These are phyloP conservation scores for Lepidurus couesii DNA, from an alignment of 1,140 invertebrate genomes.

Conservation along the genomic window DNA sequence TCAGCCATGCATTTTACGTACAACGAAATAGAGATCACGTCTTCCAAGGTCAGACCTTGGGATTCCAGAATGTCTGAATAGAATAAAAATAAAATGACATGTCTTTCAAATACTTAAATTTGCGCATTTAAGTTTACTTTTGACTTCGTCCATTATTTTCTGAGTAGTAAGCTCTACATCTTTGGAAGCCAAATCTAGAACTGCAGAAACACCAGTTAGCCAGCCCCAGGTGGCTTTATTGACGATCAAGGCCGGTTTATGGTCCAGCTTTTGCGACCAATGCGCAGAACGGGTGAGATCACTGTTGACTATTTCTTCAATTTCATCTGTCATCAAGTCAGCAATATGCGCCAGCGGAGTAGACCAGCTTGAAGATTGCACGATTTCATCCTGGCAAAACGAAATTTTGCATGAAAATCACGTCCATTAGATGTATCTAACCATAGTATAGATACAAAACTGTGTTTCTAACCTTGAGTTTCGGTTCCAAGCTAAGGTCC, in stretches of 20 bases:
- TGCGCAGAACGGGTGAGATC: not conserved
- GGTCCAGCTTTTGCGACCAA: not conserved
- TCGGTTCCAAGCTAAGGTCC: constrained; percentile 50
- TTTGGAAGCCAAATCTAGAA: not conserved
- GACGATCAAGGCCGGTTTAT: not conserved
- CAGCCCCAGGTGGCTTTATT: not conserved
- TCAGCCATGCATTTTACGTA: constrained; percentile 75
- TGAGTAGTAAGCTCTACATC: not conserved
- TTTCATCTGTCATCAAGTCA: constrained; percentile 23
- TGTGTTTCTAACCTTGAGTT: not conserved
- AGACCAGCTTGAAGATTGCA: constrained; percentile 23
- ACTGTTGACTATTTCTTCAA: not conserved
- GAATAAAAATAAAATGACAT: constrained; percentile 24
- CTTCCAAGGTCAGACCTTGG: constrained; percentile 48
- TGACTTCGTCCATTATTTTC: not conserved
- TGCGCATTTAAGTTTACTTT: not conserved
- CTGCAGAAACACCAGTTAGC: not conserved
- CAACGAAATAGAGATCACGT: constrained; percentile 71
- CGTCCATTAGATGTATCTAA: not conserved
- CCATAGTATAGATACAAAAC: too few species aligned
- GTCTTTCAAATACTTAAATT: not conserved
- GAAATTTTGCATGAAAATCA: not conserved
- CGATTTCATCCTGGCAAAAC: constrained; percentile 26
- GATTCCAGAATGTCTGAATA: constrained; percentile 39
- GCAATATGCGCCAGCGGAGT: constrained; percentile 26